A percentile compares a stretch with the other conserved stretches of the same genome.
Evolutionary conservation across 2,797 vertebrate genomes (phyloP).

Genomic region (Limosa lapponica): DNA sequence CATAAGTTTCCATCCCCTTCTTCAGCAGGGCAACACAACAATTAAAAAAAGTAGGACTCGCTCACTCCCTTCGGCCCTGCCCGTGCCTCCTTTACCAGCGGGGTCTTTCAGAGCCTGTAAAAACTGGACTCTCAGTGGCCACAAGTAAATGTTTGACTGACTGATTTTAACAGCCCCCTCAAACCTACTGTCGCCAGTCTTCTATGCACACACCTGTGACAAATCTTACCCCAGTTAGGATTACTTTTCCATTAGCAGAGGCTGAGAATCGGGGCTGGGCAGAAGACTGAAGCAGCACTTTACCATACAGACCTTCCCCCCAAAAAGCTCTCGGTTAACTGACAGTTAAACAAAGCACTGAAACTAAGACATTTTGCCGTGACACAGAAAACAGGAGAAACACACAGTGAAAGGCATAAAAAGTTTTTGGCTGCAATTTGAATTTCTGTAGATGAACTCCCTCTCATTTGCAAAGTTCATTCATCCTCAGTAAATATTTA

Average conservation of each 20-base stretch:
- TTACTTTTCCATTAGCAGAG: background rate
- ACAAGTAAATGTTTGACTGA: background rate
- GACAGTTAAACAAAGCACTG: background rate
- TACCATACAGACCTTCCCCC: background rate
- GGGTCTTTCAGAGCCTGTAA: background rate
- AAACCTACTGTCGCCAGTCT: background rate
- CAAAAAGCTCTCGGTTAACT: background rate
- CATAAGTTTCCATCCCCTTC: slow-evolving; percentile 35
- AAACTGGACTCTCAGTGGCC: background rate
- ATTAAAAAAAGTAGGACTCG: rapidly evolving
- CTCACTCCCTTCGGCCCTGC: background rate
- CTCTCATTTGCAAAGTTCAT: background rate
- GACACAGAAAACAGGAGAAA: background rate
- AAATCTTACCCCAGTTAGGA: background rate
- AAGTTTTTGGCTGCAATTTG: background rate
- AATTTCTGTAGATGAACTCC: background rate
- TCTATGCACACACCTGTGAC: background rate
- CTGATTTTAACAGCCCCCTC: background rate
- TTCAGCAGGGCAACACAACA: background rate
- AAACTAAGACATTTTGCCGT: background rate
- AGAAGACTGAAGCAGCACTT: background rate
- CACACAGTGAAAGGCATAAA: background rate
- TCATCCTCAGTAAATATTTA: background rate
- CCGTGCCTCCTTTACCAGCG: background rate
- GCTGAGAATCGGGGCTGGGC: background rate